Conservation (phyloP, 2,888 invertebrate genomes). For the Chaetogeoica ovagalla region DNA sequence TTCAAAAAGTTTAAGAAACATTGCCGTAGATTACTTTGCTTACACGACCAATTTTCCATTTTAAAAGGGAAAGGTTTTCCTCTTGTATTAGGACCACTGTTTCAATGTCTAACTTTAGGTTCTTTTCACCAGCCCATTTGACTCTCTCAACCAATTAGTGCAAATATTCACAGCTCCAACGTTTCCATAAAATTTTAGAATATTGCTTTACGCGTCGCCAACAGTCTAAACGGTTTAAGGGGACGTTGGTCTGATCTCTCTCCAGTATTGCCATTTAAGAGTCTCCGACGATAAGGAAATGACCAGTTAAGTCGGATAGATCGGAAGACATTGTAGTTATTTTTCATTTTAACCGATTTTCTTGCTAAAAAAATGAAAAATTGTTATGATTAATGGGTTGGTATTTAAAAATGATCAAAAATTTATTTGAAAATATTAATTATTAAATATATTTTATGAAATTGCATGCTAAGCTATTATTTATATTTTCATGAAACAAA, state of each 20-base stretch:
- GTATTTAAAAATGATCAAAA: no score
- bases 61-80: no score
- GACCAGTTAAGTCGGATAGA: no score
- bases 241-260: not conserved
- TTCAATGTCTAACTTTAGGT: no score
- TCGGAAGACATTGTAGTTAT: no score
- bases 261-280: not conserved
- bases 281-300: not conserved
- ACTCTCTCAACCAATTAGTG: not conserved
- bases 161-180: constrained; percentile 1
- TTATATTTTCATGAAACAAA: not conserved
- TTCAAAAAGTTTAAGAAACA: no score
- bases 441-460: not conserved
- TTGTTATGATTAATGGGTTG: no score
- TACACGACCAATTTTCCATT: no score
- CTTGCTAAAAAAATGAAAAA: no score
- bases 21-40: no score
- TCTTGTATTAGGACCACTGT: no score
- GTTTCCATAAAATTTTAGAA: not conserved
- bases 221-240: not conserved
- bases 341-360: no score
- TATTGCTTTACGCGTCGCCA: not conserved
- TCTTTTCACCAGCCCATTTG: not conserved
- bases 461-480: constrained; percentile 16
- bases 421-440: not conserved